phyloP scores from a whole-genome alignment of 2,888 invertebrate genomes.

The Blastobasis adustella region DNA sequence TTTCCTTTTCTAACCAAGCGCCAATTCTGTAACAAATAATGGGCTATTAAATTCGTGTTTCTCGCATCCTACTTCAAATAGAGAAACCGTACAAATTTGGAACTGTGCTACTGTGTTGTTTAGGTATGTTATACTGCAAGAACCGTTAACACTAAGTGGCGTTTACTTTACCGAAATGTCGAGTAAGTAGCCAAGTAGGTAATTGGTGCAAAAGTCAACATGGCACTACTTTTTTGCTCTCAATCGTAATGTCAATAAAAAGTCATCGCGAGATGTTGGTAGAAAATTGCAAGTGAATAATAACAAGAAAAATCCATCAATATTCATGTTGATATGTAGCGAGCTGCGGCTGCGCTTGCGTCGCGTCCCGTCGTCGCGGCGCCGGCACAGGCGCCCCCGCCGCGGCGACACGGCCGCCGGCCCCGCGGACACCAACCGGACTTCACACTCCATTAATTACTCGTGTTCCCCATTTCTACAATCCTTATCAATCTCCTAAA shows the following conservation, averaged over 20 bases:
- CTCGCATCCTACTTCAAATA: slow-evolving; percentile 25
- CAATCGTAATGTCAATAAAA: slow-evolving; percentile 31
- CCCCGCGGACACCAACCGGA: slow-evolving; percentile 17
- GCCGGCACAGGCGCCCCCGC: background rate
- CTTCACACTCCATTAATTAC: slow-evolving; percentile 37
- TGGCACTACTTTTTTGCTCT: slow-evolving; percentile 44
- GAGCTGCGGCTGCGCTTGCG: background rate
- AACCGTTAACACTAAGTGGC: slow-evolving; percentile 21
- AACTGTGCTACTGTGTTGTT: background rate
- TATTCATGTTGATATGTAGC: slow-evolving; percentile 16
- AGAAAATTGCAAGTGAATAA: slow-evolving; percentile 24
- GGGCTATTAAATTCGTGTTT: slow-evolving; percentile 11
- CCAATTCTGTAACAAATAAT: too few species aligned
- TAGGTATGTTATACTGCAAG: background rate
- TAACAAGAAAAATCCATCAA: slow-evolving; percentile 16
- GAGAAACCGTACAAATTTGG: slow-evolving; percentile 31
- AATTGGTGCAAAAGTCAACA: slow-evolving; percentile 33
- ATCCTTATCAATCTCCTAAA: background rate
- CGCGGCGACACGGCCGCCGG: background rate
- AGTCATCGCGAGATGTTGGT: slow-evolving; percentile 20
- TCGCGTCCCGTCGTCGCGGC: background rate
- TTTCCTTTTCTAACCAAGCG: too few species aligned
- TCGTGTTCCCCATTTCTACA: slow-evolving; percentile 18
- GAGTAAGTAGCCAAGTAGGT: slow-evolving; percentile 3
- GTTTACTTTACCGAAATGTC: slow-evolving; percentile 15